Base-by-base conservation (phyloP, 2,113 vertebrate species). In the Pedetes capensis region DNA sequence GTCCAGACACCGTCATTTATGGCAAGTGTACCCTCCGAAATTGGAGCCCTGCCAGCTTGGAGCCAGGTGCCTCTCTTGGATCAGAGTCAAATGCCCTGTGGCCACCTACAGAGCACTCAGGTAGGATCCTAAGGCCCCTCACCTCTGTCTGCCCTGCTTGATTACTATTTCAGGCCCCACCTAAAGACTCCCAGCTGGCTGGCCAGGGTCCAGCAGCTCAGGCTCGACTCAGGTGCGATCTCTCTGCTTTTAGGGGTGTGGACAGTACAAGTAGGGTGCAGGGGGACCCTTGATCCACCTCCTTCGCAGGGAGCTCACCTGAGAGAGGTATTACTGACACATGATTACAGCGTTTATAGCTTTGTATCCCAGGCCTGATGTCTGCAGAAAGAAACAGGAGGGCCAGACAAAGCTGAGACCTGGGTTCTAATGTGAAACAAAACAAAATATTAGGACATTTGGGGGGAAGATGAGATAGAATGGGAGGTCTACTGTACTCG, bases 21-120 rank as follows among this genome's bases (percentile, higher is more conserved):
- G 96, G 97, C 87, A 86, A 97, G 97, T 97, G 96, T 96, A 96
- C 96, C 96, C 96, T 98, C 91, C 89, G 96, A 95, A 97, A 61
- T 97, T 98, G 98, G 98, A 98, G 95, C 87, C 75, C 25, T 14
- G 98, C 98, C 98, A 98, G 96, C 81, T 18, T 80, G 71, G 92
- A 98, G 98, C 98, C 99, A 99, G 99, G 98, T 99, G 98, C 98
- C 98, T 98, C 86, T 79, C 96, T 97, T 98, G 98, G 98, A 98
- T 97, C 79, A 13, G 86, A 96, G 97, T 98, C 98, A 98, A 98
- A 97, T 98, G 97, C 98, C 98, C 98, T 96, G 93, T 95, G 97
- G 98, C 98, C 98, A 98, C 98, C 98, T 98, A 98, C 93, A 4
- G 95, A 98, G 98, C 97, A 89, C 98, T 98, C 98, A 98, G 98